Conservation (phyloP, 2,113 vertebrate genomes). For the Fukomys damarensis region DNA sequence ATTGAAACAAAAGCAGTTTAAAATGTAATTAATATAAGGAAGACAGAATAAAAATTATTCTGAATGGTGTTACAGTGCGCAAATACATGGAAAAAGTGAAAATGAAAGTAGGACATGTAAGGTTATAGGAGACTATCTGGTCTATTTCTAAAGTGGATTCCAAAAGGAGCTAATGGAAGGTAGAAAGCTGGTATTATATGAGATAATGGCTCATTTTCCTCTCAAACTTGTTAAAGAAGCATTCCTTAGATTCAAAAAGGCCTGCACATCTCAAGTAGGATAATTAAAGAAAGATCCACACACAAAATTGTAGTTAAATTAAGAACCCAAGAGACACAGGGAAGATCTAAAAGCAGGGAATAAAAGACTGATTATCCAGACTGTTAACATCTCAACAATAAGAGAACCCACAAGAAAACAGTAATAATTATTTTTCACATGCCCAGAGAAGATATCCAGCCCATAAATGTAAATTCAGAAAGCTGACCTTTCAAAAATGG, state of each 20-base stretch:
- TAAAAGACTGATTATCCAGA: neutral
- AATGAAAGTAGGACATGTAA: neutral
- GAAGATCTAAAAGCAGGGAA: neutral
- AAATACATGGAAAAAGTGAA: neutral
- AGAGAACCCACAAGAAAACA: neutral
- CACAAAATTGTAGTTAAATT: neutral
- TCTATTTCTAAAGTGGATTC: neutral
- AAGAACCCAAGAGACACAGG: neutral
- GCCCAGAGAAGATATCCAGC: neutral
- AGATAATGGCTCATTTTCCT: neutral
- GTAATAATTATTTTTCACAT: neutral
- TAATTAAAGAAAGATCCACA: neutral
- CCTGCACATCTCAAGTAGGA: neutral
- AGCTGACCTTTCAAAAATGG: neutral
- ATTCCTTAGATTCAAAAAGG: neutral
- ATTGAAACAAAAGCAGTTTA: neutral
- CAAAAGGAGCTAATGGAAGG: neutral
- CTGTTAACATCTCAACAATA: neutral
- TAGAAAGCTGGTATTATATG: neutral
- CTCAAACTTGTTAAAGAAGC: neutral
- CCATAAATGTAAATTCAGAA: neutral
- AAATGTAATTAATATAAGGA: conserved; percentile 20
- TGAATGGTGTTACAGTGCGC: neutral
- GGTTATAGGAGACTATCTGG: neutral
- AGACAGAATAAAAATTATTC: neutral